Percentiles rank a stretch among this genome's conserved stretches.
Conservation (phyloP, 2,888 invertebrate species). For the Hypselothyrea guttata region DNA sequence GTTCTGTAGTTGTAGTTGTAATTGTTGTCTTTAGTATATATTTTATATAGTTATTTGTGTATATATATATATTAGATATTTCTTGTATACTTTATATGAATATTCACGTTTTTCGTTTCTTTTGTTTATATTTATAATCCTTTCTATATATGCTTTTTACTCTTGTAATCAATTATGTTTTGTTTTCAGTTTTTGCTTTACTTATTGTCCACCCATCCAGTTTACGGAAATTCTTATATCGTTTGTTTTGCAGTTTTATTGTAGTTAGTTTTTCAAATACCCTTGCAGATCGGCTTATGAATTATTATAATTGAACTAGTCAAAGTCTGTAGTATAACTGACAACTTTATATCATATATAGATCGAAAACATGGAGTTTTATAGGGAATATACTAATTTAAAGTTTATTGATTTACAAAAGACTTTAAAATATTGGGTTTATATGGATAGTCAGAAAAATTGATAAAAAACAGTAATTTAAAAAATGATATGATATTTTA, state of each 20-base stretch:
- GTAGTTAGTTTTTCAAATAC: constrained; percentile 25
- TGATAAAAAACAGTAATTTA: no score
- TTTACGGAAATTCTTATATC: constrained; percentile 74
- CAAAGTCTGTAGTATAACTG: no score
- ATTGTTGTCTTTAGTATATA: constrained; percentile 13
- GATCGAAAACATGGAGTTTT: no score
- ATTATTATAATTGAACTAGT: no score
- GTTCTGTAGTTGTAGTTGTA: constrained; percentile 3
- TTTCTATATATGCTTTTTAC: constrained; percentile 9
- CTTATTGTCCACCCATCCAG: constrained; percentile 82
- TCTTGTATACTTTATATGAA: constrained; percentile 40
- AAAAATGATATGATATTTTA: no score
- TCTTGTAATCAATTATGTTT: constrained; percentile 31
- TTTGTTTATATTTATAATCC: constrained; percentile 24
- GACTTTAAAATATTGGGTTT: no score
- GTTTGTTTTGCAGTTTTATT: constrained; percentile 35
- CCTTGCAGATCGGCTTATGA: no score
- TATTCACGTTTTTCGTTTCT: constrained; percentile 34
- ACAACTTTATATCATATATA: no score
- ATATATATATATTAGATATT: constrained; percentile 35
- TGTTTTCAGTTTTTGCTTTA: constrained; percentile 68
- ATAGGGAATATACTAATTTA: no score
- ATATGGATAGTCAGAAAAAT: no score
- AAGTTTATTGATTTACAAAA: no score
- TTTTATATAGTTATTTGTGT: constrained; percentile 26